phyloP scores from a whole-genome alignment of 1,140 invertebrate genomes.

The Drosophila pruinosa region DNA sequence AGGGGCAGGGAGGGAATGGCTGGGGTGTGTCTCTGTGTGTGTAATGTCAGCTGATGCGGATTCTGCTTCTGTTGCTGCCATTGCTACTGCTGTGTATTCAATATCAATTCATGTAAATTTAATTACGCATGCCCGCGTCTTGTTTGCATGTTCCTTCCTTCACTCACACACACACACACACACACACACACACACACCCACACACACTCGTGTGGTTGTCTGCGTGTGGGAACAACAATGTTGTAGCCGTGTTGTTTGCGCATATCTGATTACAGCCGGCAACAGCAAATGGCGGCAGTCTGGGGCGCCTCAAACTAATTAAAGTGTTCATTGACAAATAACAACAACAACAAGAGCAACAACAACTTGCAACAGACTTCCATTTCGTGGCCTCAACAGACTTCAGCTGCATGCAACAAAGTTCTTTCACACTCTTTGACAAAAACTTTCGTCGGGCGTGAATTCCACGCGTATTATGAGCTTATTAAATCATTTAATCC shows the following conservation, averaged over 20 bases:
- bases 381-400: neutral
- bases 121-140: slow-evolving; percentile 73
- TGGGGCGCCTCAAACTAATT: slow-evolving; percentile 52
- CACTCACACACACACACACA: neutral
- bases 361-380: slow-evolving; percentile 33
- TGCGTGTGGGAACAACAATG: slow-evolving; percentile 15
- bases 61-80: neutral
- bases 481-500: slow-evolving; percentile 18
- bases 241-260: slow-evolving; percentile 58
- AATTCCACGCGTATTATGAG: slow-evolving; percentile 1
- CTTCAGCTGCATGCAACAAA: neutral
- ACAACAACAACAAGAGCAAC: neutral
- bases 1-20: neutral
- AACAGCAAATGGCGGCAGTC: slow-evolving; percentile 9
- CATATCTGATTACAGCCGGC: slow-evolving; percentile 70
- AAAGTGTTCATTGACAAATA: slow-evolving; percentile 50
- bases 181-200: neutral
- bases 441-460: neutral
- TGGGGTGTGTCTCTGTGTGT: neutral
- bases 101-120: slow-evolving; percentile 81
- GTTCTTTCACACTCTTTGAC: neutral
- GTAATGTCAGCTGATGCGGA: neutral
- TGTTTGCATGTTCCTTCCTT: slow-evolving; percentile 49
- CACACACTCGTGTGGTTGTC: neutral
- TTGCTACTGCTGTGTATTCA: slow-evolving; percentile 50